These are phyloP conservation scores for Scytalopus superciliaris DNA, from an alignment of 2,113 vertebrate species.

Conservation along the genomic window DNA sequence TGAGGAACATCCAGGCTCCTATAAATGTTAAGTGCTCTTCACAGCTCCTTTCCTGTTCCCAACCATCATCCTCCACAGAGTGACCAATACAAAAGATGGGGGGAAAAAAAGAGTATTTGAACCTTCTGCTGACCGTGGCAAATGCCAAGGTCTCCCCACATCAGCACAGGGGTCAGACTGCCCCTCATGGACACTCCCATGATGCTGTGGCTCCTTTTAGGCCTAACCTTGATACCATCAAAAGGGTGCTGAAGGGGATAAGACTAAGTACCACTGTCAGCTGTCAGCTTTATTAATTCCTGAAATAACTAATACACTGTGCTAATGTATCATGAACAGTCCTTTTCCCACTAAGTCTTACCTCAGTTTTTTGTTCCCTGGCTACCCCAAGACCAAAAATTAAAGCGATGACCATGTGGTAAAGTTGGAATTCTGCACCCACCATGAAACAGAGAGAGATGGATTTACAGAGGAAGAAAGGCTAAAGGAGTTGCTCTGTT, in stretches of 20 bases:
- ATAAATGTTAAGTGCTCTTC: not conserved
- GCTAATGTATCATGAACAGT: fast-evolving
- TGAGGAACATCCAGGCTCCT: not conserved
- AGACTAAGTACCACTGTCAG: not conserved
- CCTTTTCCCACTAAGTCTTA: not conserved
- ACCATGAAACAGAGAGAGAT: not conserved
- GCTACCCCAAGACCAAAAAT: not conserved
- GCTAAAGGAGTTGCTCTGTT: not conserved
- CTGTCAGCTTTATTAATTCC: not conserved
- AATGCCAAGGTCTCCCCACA: not conserved
- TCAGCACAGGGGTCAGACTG: not conserved
- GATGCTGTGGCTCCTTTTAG: not conserved
- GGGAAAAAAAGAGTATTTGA: not conserved
- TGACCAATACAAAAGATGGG: not conserved
- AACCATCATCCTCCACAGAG: not conserved
- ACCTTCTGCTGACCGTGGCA: not conserved
- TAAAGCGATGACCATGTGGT: not conserved
- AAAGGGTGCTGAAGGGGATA: not conserved
- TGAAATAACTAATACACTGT: not conserved
- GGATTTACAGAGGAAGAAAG: not conserved
- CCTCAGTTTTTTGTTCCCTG: not conserved
- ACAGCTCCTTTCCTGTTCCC: not conserved
- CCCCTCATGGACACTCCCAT: fast-evolving
- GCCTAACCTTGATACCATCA: not conserved
- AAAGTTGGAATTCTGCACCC: not conserved